phyloP scores from a whole-genome alignment of 1,140 invertebrate genomes.

The Bombus waltoni region DNA sequence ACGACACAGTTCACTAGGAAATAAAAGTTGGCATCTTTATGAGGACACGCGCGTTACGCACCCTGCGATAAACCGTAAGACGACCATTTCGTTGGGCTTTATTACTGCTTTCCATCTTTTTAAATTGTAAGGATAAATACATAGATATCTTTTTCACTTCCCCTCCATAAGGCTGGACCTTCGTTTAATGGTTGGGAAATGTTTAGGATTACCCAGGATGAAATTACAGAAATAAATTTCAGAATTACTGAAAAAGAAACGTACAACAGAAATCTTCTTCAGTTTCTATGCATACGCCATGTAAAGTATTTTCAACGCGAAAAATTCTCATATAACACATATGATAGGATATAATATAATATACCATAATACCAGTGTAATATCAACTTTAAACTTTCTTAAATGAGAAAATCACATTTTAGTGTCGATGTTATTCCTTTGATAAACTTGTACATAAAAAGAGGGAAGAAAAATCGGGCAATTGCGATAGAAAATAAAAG shows the following conservation, averaged over 20 bases:
- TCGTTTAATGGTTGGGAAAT: not conserved
- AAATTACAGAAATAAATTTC: not conserved
- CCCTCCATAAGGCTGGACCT: constrained; percentile 12
- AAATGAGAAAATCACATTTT: too few species aligned
- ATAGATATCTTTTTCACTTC: not conserved
- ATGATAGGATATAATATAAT: too few species aligned
- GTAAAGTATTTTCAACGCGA: too few species aligned
- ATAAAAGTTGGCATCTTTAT: constrained; percentile 60
- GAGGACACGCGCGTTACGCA: constrained; percentile 10
- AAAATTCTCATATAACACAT: too few species aligned
- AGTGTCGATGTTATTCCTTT: not conserved
- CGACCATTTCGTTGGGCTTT: constrained; percentile 43
- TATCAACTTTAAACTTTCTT: not conserved
- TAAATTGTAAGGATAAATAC: not conserved
- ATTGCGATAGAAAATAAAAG: too few species aligned
- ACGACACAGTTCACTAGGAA: constrained; percentile 25
- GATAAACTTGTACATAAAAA: not conserved
- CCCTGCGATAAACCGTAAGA: constrained; percentile 22
- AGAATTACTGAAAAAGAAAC: not conserved
- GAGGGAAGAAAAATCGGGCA: too few species aligned
- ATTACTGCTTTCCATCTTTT: constrained; percentile 44
- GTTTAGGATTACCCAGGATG: not conserved
- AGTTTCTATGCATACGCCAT: too few species aligned
- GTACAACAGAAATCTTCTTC: not conserved
- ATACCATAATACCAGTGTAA: too few species aligned